Evolutionary conservation across 2,888 invertebrate genomes (phyloP).

Genomic region (Dicyrtoma fusca): DNA sequence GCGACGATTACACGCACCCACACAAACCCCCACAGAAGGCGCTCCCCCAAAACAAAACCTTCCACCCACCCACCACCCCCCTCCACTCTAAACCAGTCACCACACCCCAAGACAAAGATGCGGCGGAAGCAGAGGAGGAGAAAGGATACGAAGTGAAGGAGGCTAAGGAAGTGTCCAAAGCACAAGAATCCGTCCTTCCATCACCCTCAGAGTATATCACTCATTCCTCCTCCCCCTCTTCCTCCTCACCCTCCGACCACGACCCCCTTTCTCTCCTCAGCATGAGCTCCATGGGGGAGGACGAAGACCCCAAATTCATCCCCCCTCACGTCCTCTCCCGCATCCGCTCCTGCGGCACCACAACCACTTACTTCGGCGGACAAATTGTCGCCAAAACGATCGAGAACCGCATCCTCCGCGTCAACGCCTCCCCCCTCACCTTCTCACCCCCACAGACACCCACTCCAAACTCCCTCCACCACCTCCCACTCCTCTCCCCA

Average conservation of each 20-base stretch:
- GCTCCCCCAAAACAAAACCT: too few species aligned
- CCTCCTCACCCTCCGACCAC: not conserved
- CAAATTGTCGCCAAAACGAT: slow-evolving; percentile 67
- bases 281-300: slow-evolving; percentile 7
- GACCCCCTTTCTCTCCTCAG: slow-evolving; percentile 44
- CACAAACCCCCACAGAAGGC: not conserved
- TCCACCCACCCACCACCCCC: not conserved
- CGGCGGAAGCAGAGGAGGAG: not conserved
- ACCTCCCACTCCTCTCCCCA: not conserved
- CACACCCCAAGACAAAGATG: not conserved
- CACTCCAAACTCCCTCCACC: not conserved
- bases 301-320: slow-evolving; percentile 58
- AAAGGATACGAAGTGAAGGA: not conserved
- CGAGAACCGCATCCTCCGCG: slow-evolving; percentile 49
- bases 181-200: too few species aligned
- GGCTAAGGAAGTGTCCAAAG: not conserved
- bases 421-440: slow-evolving; percentile 10
- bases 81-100: not conserved
- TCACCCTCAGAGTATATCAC: too few species aligned
- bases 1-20: slow-evolving; percentile 21
- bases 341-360: slow-evolving; percentile 86
- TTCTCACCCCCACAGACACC: not conserved
- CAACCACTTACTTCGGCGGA: slow-evolving; percentile 86
- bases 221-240: too few species aligned
- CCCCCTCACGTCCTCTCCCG: slow-evolving; percentile 76